Conservation (phyloP, 2,113 vertebrate species). For the Puntigrus tetrazona region DNA sequence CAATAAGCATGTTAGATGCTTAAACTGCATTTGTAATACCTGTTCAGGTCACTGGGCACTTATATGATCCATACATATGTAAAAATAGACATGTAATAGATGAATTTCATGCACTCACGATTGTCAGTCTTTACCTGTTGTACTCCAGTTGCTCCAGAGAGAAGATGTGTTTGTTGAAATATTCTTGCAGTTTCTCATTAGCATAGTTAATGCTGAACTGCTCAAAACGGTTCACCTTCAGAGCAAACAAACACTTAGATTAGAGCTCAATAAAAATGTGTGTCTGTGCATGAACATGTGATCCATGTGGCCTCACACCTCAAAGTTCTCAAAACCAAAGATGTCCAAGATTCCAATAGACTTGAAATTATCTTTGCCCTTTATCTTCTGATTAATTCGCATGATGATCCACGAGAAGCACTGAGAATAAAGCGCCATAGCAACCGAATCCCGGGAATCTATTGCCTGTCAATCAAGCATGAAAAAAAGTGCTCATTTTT, state of each 20-base stretch:
- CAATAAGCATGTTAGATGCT: background rate
- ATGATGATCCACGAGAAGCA: constrained; percentile 93
- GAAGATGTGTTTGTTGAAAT: constrained; percentile 95
- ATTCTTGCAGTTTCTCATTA: constrained; percentile 92
- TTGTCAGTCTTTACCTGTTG: constrained; percentile 79
- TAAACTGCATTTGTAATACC: background rate
- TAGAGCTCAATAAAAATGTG: background rate
- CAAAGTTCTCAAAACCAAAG: constrained; percentile 93
- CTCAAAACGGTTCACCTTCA: constrained; percentile 90
- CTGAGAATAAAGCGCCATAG: constrained; percentile 91
- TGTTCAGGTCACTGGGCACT: background rate
- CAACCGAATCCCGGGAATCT: constrained; percentile 88
- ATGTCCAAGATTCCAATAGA: constrained; percentile 95
- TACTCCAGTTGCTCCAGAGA: constrained; percentile 93
- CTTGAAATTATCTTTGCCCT: constrained; percentile 91
- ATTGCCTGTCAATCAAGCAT: constrained; percentile 76
- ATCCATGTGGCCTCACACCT: constrained; percentile 70
- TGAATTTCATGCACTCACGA: background rate
- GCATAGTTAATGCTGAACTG: constrained; percentile 96
- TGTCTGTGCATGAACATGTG: background rate
- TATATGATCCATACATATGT: background rate
- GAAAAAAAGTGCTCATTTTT: background rate
- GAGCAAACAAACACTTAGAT: constrained; percentile 4
- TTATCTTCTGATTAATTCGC: constrained; percentile 88
- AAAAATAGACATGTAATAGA: background rate